Base-by-base conservation (phyloP, 1,140 invertebrate genomes). In the Chironomus striatipennis region DNA sequence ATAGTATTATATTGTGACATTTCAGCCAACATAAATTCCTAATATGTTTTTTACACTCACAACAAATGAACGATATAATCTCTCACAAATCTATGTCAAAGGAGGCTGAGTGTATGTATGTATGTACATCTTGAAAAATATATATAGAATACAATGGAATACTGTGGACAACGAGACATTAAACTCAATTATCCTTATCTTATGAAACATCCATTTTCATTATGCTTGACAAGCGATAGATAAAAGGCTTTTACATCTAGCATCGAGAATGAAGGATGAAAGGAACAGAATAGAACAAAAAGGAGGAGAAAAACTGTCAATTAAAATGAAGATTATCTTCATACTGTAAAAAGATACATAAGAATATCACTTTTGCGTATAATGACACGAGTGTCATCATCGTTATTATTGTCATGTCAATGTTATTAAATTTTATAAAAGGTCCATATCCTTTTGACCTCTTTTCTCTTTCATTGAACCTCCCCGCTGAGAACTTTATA, bases 181-280 rank as follows among this genome's bases (percentile, higher is more conserved):
- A 57, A 57, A 57, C 12, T 57, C 47, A 57, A 57, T 57, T 57
- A 57, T 57, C 47, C 47, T 57, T 57, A 57, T 57, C 47, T 57
- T 57, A 57, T 57, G 12, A 57, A 15, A 57, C 47, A 57, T 57
- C 12, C 47, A 57, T 15, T 57, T 57, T 57, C 47, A 57, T 57
- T 57, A 57, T 57, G 47, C 12, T 15, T 57, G 47, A 57, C 4
- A 57, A n/a, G 47, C 9, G 47, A n/a, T 5, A 57, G 47, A 57
- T 34, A 34, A 34, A 34, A 34, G 24, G 24, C 5, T 34, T 34
- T 34, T 34, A 34, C 24, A 34, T 34, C 24, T 5, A 34, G 5
- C 24, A 34, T 34, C 1, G 24, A 34, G 24, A 34, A 34, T 34
- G 24, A 34, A 34, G 24, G 24, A 47, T 3, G 43, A 47, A 47